Conservation (phyloP, 2,888 invertebrate genomes). For the Chalcis sispes region DNA sequence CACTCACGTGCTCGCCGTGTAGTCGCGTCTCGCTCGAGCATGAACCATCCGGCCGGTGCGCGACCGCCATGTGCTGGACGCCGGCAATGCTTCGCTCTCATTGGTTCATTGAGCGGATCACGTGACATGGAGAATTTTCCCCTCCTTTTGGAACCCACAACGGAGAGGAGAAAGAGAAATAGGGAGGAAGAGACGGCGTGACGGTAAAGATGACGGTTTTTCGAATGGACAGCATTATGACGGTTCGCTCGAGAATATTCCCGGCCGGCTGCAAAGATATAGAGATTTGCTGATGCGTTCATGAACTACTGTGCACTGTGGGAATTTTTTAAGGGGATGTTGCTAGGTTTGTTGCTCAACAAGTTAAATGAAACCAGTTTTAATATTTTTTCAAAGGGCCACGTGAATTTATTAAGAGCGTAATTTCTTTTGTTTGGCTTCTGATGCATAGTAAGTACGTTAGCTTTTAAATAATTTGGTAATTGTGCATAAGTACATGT, state of each 20-base stretch:
- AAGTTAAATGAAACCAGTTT: too few relatives aligned
- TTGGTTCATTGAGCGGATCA: constrained; percentile 68
- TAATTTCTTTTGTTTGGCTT: too few relatives aligned
- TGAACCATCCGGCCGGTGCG: constrained; percentile 62
- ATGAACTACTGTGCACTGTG: constrained; percentile 40
- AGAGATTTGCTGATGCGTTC: not conserved
- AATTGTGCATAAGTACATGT: too few relatives aligned
- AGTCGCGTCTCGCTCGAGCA: too few relatives aligned
- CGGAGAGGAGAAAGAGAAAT: not conserved
- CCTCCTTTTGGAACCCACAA: not conserved
- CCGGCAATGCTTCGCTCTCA: constrained; percentile 66
- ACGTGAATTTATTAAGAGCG: too few relatives aligned
- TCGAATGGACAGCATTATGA: too few relatives aligned
- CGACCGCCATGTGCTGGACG: constrained; percentile 73
- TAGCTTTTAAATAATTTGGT: too few relatives aligned
- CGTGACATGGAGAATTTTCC: constrained; percentile 67
- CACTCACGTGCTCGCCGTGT: not conserved
- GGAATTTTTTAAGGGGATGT: constrained; percentile 37
- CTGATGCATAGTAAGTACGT: too few relatives aligned
- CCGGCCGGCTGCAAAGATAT: not conserved
- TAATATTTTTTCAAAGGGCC: too few relatives aligned
- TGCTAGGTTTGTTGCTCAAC: too few relatives aligned
- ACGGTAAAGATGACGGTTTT: too few relatives aligned
- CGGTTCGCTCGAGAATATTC: not conserved
- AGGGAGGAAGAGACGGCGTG: not conserved